These are phyloP conservation scores for Hafferia zeledoni DNA, from an alignment of 2,797 vertebrate species.

Conservation along the genomic window DNA sequence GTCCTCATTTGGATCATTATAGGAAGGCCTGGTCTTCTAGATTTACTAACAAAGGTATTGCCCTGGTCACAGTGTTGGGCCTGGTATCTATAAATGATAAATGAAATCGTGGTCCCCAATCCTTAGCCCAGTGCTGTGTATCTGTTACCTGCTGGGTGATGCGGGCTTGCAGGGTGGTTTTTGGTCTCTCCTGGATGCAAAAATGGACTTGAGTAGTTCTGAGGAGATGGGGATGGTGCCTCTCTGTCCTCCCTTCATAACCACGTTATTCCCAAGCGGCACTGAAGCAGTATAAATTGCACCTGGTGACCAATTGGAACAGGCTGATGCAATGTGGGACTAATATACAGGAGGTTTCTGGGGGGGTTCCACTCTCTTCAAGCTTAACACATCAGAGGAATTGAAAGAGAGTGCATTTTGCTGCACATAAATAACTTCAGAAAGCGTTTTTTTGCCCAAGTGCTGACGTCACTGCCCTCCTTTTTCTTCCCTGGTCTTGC, in stretches of 20 bases:
- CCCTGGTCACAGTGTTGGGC: background rate
- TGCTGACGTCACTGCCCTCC: background rate
- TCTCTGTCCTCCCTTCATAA: background rate
- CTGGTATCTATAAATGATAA: background rate
- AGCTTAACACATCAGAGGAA: background rate
- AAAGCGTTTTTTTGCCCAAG: rapidly evolving
- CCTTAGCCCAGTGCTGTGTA: background rate
- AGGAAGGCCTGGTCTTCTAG: background rate
- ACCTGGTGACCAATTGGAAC: slow-evolving; percentile 20
- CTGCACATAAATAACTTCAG: background rate
- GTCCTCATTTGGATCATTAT: background rate
- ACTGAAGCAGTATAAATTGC: background rate
- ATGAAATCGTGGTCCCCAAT: background rate
- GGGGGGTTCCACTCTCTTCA: background rate
- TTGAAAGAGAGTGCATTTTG: background rate
- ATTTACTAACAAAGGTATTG: background rate
- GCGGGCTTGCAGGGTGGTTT: rapidly evolving
- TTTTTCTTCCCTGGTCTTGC: slow-evolving; percentile 34
- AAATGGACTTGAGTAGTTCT: background rate
- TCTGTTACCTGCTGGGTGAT: background rate
- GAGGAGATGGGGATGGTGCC: background rate
- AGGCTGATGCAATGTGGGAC: slow-evolving; percentile 12
- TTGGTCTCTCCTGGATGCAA: background rate
- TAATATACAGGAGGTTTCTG: slow-evolving; percentile 2
- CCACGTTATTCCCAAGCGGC: background rate